Evolutionary conservation across 2,113 vertebrate species (phyloP), one percentile per base, ranked within the genome.

Genomic region (Aegithalos caudatus): DNA sequence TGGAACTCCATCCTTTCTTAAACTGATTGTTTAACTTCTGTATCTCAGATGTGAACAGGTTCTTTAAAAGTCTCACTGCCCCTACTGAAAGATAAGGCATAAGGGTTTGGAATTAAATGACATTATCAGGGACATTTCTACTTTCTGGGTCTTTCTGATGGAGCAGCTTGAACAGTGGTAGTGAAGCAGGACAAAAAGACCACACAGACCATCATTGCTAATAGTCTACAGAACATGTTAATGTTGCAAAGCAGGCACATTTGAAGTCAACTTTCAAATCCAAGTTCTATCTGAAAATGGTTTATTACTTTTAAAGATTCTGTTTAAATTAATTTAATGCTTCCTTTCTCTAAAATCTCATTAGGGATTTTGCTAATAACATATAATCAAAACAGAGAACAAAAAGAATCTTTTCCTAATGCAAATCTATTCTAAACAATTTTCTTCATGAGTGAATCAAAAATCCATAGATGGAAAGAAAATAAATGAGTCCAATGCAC

Each of bases 1-100:
- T 96, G 85, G 78, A 95, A 82, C 85, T 71, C 62, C 45, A 38
- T 90, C 42, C 33, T 94, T 78, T 85, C 69, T 70, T 88, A 95
- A 88, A 79, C 24, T 74, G 67, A 25, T 66, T 48, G 31, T 48
- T 74, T 58, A 70, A 95, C n/a, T 94, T 83, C 67, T 93, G 71
- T 50, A 66, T 20, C 28, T 92, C 60, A 88, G 51, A 92, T 38
- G 25, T 44, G 64, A 91, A 35, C 58, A 66, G 74, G n/a, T 85
- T 85, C 62, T 56, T 25, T 38, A 48, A 56, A 82, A 81, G 47
- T 35, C 51, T 81, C 38, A 21, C 14, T 80, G 62, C 29, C 23
- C 28, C 45, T 77, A 6, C 67, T 50, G 56, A 66, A 58, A 79
- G 38, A 67, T 69, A 57, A 69, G 38, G 6, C 45, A 31, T 14